Base-by-base conservation (phyloP, 2,888 invertebrate species). In the Aproaerema taeniolella region DNA sequence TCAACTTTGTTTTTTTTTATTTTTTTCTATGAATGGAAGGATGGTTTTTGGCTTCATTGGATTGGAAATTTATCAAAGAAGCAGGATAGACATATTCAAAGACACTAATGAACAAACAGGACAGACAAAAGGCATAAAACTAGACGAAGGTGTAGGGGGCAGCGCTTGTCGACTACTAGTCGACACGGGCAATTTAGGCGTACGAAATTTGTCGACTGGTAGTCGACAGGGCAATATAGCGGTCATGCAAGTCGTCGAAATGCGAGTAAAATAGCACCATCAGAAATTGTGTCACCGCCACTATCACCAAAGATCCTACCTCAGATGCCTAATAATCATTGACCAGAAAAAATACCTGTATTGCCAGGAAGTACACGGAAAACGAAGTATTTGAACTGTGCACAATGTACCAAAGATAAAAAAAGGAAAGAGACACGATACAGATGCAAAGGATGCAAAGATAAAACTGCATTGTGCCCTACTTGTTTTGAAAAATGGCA, bases 401-500 rank as follows among this genome's bases (percentile, higher is more conserved):
- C 31, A 17, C 29, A 39, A 25, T 42, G 42, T 26, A 26, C 42
- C 15, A 38, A 39, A 28, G 34, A 39, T 26, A 39, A 42, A 31
- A 39, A 15, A 28, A 14, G 35, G 29, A 39, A 35, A 20, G 39
- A 35, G 31, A 39, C 39, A 24, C 25, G 42, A 16, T 25, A 31
- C 15, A 7, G 7, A 6, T 31, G 31, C 15, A 31, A 15, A 10
- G 31, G 31, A 14, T 39, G 33, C 33, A 11, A 9, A 31, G 26
- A 33, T 12, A 14, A 9, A 11, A 24, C 39, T 24, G 28, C 39
- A 11, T 13, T 40, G 15, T 40, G 40, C 14, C 34, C 40, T 16
- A n/a, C 29, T 8, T 40, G 40, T 35, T 40, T 40, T 24, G 25
- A 30, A 16, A 29, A 40, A 31, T 40, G 40, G 40, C 40, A 40